Conservation (phyloP, 1,140 invertebrate genomes). For the Lineus longissimus region DNA sequence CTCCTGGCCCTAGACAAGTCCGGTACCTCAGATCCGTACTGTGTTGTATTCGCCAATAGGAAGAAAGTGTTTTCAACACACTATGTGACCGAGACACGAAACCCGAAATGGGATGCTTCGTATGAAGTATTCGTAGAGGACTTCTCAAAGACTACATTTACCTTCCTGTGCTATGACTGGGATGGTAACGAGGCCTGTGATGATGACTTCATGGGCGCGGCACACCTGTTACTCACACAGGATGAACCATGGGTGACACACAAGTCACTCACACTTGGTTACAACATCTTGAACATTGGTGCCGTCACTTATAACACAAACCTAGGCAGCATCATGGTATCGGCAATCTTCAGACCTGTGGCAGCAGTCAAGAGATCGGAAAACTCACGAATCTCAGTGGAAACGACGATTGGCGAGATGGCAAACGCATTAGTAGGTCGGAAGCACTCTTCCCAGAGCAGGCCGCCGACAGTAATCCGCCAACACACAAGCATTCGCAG, state of each 20-base stretch:
- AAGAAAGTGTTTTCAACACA: constrained; percentile 60
- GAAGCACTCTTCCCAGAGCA: too few species aligned
- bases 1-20: constrained; percentile 52
- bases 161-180: constrained; percentile 52
- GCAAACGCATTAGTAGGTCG: too few species aligned
- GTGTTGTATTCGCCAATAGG: constrained; percentile 59
- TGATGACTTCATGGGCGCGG: constrained; percentile 49
- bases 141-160: constrained; percentile 55
- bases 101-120: constrained; percentile 58
- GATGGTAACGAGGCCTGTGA: constrained; percentile 45
- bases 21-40: constrained; percentile 59
- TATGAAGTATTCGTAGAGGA: constrained; percentile 60
- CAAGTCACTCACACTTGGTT: constrained; percentile 35
- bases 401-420: too few species aligned
- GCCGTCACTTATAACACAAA: constrained; percentile 51
- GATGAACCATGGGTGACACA: constrained; percentile 29
- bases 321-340: constrained; percentile 57
- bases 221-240: constrained; percentile 35
- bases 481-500: too few species aligned
- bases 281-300: constrained; percentile 35
- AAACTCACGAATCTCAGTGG: too few species aligned
- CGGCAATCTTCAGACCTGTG: constrained; percentile 58
- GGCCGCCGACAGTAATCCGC: too few species aligned
- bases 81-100: constrained; percentile 54
- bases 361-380: constrained; percentile 49